Conservation (phyloP, 2,797 vertebrate genomes). For the Loris lydekkerianus region DNA sequence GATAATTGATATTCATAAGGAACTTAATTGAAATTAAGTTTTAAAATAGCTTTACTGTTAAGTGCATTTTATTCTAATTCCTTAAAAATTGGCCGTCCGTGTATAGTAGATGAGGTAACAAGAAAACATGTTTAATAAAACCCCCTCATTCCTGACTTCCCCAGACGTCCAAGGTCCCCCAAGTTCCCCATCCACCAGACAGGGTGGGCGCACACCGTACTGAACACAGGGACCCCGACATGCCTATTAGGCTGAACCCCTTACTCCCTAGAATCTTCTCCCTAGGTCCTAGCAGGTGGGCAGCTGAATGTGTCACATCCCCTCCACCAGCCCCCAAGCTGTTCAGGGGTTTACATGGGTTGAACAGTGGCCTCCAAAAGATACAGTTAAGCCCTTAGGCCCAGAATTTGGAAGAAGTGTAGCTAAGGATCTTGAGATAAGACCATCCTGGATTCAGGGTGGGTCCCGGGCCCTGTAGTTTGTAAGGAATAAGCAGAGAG, state of each 20-base stretch:
- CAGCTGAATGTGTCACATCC: background rate
- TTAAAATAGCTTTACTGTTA: constrained; percentile 61
- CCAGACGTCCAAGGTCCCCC: accelerated
- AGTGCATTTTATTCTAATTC: constrained; percentile 62
- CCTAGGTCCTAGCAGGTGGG: too few species aligned
- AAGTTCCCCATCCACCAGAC: accelerated
- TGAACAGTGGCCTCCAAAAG: too few species aligned
- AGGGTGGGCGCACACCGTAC: accelerated
- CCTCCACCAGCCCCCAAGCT: background rate
- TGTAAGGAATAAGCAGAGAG: accelerated
- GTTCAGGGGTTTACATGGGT: background rate
- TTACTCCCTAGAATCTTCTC: background rate
- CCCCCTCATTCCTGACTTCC: accelerated
- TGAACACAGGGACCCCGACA: accelerated
- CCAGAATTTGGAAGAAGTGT: background rate
- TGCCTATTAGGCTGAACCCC: accelerated
- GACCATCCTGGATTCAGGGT: background rate
- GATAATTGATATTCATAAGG: constrained; percentile 48
- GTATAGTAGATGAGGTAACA: background rate
- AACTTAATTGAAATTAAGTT: constrained; percentile 62
- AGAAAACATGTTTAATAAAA: background rate
- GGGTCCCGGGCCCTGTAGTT: background rate
- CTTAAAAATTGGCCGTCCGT: background rate
- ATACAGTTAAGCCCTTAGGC: background rate
- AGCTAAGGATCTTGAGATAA: background rate